These are phyloP conservation scores for Osmerus mordax DNA, from an alignment of 2,113 vertebrate species.

Conservation along the genomic window DNA sequence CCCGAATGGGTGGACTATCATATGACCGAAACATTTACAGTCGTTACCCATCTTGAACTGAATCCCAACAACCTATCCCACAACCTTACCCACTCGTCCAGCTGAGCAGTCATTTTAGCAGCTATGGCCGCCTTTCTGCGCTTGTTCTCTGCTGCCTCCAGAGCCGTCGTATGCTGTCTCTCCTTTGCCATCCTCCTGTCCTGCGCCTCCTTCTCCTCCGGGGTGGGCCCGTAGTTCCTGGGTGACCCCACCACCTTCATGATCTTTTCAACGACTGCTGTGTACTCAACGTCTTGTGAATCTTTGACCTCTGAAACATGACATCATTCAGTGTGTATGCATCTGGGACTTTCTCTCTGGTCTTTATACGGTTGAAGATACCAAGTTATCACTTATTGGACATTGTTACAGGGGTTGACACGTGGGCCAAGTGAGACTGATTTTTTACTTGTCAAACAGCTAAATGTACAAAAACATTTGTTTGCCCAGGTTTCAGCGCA, in stretches of 20 bases:
- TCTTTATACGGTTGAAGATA: no score
- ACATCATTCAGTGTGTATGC: neutral
- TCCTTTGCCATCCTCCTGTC: constrained; percentile 69
- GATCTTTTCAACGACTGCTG: constrained; percentile 72
- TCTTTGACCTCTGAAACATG: constrained; percentile 72
- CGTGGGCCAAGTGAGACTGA: no score
- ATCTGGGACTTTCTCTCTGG: no score
- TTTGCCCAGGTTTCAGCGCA: no score
- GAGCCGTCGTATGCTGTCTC: constrained; percentile 56
- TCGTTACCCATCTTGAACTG: no score
- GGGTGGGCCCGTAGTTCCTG: constrained; percentile 80
- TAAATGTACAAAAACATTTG: no score
- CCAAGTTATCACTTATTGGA: neutral
- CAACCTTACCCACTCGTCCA: constrained; percentile 84
- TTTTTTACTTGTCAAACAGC: no score
- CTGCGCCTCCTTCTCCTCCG: constrained; percentile 75
- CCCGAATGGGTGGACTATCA: no score
- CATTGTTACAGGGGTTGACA: neutral
- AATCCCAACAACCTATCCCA: no score
- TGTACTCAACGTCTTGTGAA: constrained; percentile 75
- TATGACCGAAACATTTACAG: no score
- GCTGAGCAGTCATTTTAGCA: constrained; percentile 72
- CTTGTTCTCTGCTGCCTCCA: constrained; percentile 65
- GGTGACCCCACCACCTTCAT: constrained; percentile 76
- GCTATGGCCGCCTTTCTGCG: constrained; percentile 66